Evolutionary conservation across 2,888 invertebrate genomes (phyloP), one percentile per base, ranked within the genome.

Genomic region (Agapostemon virescens): DNA sequence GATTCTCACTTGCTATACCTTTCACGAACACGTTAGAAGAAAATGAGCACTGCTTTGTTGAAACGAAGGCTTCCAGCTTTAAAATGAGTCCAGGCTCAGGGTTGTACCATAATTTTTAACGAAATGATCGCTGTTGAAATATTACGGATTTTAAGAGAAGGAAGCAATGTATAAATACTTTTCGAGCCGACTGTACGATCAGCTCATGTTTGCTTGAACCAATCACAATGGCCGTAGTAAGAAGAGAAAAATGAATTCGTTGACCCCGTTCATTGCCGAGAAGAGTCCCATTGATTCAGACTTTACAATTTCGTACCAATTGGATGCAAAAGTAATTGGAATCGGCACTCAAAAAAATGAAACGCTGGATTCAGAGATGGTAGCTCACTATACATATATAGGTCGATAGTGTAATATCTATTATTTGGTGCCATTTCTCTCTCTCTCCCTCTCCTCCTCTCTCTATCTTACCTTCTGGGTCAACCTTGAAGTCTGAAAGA

Each of bases 271-370:
- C 20, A 17, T 33, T 26, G 23, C 42, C 17, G 45, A 63, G 30
- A 52, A 26, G 13, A 23, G 5, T 2, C 15, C 38, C 11, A 42
- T 67, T 36, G 71, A 26, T 26, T 42, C 49, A 9, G 63, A 23
- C 33, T 36, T 33, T 23, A 64, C 63, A 58, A 13, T 40, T 73
- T 69, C 69, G 20, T 49, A 61, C 49, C 58, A 66, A 69, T 40
- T 33, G 23, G n/a, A 61, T 30, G 40, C 17, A 42, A 58, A 58
- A 67, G 66, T 52, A 61, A 70, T 73, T 40, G 49, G 36, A 74
- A 58, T 79, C 66, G 20, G 33, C 73, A 80, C 79, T 80, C 69
- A 69, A 80, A 73, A 79, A 80, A 69, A 67, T 80, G 79, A 80
- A 69, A 73, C 66, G 66, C 40, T 52, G 49, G n/a, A 73, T 40